phyloP scores from a whole-genome alignment of 1,140 invertebrate species.

The Scylla paramamosain region DNA sequence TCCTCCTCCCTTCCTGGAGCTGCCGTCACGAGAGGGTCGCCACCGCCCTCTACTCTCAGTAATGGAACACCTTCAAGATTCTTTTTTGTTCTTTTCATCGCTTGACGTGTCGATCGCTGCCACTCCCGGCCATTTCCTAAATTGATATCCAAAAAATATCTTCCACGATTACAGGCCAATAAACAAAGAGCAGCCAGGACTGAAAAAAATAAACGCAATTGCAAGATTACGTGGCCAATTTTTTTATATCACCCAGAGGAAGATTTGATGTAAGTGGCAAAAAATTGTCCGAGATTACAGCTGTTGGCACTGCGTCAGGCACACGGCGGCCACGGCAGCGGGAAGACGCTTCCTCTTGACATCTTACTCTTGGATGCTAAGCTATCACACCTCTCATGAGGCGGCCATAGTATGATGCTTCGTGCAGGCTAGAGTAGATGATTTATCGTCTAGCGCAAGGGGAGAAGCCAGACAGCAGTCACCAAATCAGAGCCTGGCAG shows the following conservation, averaged over 20 bases:
- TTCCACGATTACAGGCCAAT: neutral
- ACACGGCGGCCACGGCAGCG: neutral
- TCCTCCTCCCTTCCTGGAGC: neutral
- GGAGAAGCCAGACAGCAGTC: no score
- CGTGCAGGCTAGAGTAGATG: neutral
- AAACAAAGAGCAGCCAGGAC: neutral
- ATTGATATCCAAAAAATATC: conserved; percentile 10
- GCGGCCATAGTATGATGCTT: neutral
- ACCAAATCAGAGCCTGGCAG: no score
- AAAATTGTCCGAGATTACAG: neutral
- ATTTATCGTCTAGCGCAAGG: no score
- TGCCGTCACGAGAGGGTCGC: no score
- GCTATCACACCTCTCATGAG: neutral
- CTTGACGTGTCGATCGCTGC: neutral
- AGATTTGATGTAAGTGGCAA: conserved; percentile 4
- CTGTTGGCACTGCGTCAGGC: neutral
- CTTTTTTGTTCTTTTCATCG: neutral
- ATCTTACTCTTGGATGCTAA: neutral
- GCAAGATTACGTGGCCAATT: neutral
- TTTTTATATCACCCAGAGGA: neutral
- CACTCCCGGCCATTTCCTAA: neutral
- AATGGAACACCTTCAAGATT: neutral
- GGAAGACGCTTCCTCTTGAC: neutral
- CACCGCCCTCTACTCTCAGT: neutral
- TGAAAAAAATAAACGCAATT: neutral